Conservation (phyloP, 2,797 vertebrate species). For the Sandelia bainsii region DNA sequence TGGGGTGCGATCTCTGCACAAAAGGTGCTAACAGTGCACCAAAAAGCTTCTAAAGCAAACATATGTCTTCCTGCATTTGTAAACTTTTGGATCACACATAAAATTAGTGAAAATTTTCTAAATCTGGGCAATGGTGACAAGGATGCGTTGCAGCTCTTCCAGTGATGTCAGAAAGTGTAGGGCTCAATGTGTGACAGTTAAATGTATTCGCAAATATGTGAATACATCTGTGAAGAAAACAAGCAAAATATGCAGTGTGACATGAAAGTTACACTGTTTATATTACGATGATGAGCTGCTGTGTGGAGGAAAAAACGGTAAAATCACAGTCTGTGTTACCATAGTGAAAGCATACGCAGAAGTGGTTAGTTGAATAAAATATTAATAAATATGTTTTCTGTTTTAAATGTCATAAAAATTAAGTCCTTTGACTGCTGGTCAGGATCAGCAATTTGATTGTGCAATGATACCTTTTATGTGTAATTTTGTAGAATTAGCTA, state of each 20-base stretch:
- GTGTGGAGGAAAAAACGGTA: not conserved
- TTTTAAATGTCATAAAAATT: not conserved
- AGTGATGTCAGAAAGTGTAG: not conserved
- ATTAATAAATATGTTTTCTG: not conserved
- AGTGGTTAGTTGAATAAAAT: not conserved
- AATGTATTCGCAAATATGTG: slow-evolving; percentile 4
- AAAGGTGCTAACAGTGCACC: not conserved
- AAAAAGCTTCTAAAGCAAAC: not conserved
- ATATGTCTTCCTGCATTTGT: not conserved
- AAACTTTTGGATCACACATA: not conserved
- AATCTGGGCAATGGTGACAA: not conserved
- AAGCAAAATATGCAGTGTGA: slow-evolving; percentile 24
- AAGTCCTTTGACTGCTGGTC: not conserved
- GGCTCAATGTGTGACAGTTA: not conserved
- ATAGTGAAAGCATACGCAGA: not conserved
- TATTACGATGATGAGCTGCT: not conserved
- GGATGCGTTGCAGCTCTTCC: not conserved
- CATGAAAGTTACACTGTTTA: slow-evolving; percentile 8
- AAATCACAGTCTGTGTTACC: slow-evolving; percentile 2
- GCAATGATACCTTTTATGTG: not conserved
- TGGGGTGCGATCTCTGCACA: slow-evolving; percentile 1
- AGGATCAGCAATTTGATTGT: not conserved
- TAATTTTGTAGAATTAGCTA: not conserved
- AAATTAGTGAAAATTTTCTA: not conserved
- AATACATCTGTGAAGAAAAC: slow-evolving; percentile 2